Conservation (phyloP, 2,888 invertebrate genomes). For the Arctia plantaginis region DNA sequence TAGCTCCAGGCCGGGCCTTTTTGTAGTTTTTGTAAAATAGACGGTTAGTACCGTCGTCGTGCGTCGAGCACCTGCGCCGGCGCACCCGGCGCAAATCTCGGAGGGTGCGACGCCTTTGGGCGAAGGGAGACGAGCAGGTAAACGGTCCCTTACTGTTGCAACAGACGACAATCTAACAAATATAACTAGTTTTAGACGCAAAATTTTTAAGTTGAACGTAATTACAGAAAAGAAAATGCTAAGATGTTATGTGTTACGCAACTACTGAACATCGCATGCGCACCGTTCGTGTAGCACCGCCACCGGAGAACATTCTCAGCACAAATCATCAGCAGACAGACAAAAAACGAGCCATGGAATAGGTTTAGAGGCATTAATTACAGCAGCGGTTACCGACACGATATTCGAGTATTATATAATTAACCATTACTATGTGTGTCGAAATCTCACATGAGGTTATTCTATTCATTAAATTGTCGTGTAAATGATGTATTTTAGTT, state of each 20-base stretch:
- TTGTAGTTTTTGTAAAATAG: conserved; percentile 72
- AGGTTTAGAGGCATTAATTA: conserved; percentile 74
- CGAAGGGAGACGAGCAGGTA: conserved; percentile 75
- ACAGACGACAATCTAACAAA: conserved; percentile 54
- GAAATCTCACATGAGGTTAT: conserved; percentile 60
- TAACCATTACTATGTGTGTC: conserved; percentile 61
- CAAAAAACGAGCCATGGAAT: conserved; percentile 70
- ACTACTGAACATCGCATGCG: conserved; percentile 57
- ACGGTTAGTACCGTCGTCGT: conserved; percentile 71
- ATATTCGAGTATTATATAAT: conserved; percentile 67
- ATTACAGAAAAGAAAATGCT: conserved; percentile 56
- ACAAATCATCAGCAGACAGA: conserved; percentile 67
- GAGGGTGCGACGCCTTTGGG: conserved; percentile 72
- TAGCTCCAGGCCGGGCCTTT: conserved; percentile 54
- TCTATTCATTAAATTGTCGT: conserved; percentile 62
- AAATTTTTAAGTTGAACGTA: conserved; percentile 46
- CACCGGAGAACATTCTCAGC: conserved; percentile 61
- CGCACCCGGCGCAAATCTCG: conserved; percentile 81
- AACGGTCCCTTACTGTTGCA: conserved; percentile 66
- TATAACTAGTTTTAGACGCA: conserved; percentile 60
- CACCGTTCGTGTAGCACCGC: conserved; percentile 50
- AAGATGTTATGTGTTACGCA: conserved; percentile 56
- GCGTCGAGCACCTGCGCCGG: conserved; percentile 80
- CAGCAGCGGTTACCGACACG: conserved; percentile 60
- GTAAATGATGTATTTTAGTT: conserved; percentile 55